These are phyloP conservation scores for Emydocephalus ijimae DNA, from an alignment of 2,113 vertebrate genomes.

Conservation along the genomic window DNA sequence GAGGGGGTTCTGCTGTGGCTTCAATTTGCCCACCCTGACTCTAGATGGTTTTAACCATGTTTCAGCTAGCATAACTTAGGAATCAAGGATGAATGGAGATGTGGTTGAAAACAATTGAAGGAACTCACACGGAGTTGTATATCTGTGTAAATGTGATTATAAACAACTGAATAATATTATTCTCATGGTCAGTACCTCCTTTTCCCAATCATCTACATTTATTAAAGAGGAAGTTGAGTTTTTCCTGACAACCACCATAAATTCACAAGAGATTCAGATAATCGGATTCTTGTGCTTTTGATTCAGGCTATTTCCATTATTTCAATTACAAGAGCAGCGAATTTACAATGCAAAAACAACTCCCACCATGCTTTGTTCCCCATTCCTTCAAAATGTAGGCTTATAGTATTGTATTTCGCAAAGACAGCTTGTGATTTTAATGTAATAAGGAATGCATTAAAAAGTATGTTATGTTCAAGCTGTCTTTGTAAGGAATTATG, in stretches of 20 bases:
- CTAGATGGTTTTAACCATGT: neutral
- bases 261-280: conserved; percentile 5
- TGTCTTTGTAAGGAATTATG: conserved; percentile 43
- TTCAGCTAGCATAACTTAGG: neutral
- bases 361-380: neutral
- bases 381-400: neutral
- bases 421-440: neutral
- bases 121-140: neutral
- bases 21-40: neutral
- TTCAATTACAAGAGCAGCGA: neutral
- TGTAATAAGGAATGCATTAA: conserved; percentile 14
- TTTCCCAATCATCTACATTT: neutral
- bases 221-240: neutral
- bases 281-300: neutral
- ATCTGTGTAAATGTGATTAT: neutral
- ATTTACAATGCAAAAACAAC: conserved; percentile 2
- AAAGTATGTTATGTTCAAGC: conserved; percentile 7
- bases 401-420: conserved; percentile 7
- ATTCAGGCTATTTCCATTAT: conserved; percentile 18
- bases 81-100: neutral
- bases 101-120: neutral
- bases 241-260: neutral
- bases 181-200: neutral
- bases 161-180: neutral
- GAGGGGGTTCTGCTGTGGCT: neutral